These are phyloP conservation scores for Saimiri boliviensis DNA, from an alignment of 2,113 vertebrate species.

Conservation along the genomic window DNA sequence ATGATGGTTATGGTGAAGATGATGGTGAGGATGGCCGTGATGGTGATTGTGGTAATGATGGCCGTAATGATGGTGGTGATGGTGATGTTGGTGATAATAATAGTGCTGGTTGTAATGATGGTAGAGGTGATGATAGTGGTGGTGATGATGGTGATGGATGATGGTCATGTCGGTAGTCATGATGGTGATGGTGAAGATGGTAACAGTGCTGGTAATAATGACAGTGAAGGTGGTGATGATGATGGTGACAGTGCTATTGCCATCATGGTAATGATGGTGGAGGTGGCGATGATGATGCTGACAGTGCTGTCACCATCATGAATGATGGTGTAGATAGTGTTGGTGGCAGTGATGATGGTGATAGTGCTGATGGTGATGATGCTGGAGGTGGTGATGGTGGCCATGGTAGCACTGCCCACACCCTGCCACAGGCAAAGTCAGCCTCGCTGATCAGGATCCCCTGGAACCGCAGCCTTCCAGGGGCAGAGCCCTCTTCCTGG, in stretches of 20 bases:
- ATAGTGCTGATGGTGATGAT: no score
- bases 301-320: background rate
- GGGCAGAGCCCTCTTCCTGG: background rate
- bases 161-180: accelerated
- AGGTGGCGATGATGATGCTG: accelerated
- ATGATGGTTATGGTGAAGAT: no score
- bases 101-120: background rate
- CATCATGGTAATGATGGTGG: background rate
- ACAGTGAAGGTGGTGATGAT: background rate
- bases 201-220: background rate
- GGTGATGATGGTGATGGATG: accelerated
- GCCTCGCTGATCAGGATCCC: background rate
- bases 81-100: no score
- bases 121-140: accelerated
- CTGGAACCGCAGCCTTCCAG: background rate
- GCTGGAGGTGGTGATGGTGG: no score
- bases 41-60: background rate
- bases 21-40: accelerated
- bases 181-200: accelerated
- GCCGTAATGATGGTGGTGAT: accelerated
- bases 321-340: accelerated
- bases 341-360: background rate
- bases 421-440: accelerated
- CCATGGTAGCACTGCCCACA: no score
- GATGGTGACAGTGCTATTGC: background rate